Conservation (phyloP, 2,113 vertebrate genomes). For the Pseudonaja textilis region DNA sequence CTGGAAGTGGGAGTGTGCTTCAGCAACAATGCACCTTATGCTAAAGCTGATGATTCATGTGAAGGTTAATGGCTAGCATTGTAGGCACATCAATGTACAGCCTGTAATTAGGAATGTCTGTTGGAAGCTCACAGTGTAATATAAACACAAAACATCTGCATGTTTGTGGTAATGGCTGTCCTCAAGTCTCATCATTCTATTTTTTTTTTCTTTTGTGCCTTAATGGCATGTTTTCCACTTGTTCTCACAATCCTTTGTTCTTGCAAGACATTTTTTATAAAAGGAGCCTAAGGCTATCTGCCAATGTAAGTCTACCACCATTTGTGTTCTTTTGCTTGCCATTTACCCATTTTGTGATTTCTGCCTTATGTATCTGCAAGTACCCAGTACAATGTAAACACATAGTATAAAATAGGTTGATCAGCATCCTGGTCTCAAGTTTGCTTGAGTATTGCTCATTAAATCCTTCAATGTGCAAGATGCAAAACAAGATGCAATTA, state of each 20-base stretch:
- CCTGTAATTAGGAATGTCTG: conserved; percentile 53
- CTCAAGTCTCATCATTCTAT: background rate
- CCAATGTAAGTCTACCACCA: background rate
- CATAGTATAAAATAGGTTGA: background rate
- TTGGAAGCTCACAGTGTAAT: conserved; percentile 39
- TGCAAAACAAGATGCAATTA: background rate
- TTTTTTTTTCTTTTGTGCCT: conserved; percentile 18
- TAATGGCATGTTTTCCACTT: conserved; percentile 20
- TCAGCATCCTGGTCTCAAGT: background rate
- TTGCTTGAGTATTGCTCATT: background rate
- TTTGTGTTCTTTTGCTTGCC: background rate
- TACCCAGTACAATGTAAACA: background rate
- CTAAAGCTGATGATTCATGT: conserved; percentile 49
- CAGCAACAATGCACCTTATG: conserved; percentile 46
- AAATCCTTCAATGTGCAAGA: background rate
- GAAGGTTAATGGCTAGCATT: conserved; percentile 62
- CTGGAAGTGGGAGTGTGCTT: background rate
- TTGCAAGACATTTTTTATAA: background rate
- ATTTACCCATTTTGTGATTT: background rate
- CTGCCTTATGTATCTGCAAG: background rate
- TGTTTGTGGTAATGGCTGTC: conserved; percentile 14
- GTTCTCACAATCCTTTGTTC: background rate
- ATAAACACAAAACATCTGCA: conserved; percentile 63
- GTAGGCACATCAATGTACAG: conserved; percentile 32
- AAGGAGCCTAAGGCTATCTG: background rate